Percentiles rank a stretch among this genome's conserved stretches.
Conservation (phyloP, 2,797 vertebrate species). For the Phataginus tricuspis region DNA sequence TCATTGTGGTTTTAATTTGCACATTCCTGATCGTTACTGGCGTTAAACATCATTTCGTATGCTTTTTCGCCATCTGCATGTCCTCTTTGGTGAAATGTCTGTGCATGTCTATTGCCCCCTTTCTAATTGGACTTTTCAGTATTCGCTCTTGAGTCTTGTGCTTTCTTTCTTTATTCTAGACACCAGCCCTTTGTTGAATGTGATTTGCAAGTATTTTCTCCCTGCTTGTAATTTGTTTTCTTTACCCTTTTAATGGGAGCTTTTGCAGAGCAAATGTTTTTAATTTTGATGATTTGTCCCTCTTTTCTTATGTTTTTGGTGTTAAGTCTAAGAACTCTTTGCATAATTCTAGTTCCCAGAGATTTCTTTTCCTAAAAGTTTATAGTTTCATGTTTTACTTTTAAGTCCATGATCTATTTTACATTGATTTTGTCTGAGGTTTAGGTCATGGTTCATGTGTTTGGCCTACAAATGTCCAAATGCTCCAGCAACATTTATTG, state of each 20-base stretch:
- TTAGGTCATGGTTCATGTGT: neutral
- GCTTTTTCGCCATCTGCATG: neutral
- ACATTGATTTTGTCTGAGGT: neutral
- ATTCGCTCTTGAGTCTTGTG: neutral
- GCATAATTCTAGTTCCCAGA: neutral
- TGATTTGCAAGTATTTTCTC: conserved; percentile 31
- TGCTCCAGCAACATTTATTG: neutral
- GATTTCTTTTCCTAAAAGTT: neutral
- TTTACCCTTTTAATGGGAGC: neutral
- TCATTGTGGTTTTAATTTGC: neutral
- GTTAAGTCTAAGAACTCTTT: neutral
- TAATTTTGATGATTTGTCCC: neutral
- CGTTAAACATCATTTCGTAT: neutral
- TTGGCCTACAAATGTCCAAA: neutral
- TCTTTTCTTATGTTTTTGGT: neutral
- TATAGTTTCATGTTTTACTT: neutral
- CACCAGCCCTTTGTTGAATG: conserved; percentile 1
- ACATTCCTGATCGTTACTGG: neutral
- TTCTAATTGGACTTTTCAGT: neutral
- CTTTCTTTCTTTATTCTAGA: neutral
- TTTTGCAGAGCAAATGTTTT: neutral
- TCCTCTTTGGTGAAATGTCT: neutral
- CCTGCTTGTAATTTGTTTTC: neutral
- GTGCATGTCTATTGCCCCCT: neutral
- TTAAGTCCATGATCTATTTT: neutral